phyloP scores from a whole-genome alignment of 2,113 vertebrate genomes.

The Hyperopisus bebe region DNA sequence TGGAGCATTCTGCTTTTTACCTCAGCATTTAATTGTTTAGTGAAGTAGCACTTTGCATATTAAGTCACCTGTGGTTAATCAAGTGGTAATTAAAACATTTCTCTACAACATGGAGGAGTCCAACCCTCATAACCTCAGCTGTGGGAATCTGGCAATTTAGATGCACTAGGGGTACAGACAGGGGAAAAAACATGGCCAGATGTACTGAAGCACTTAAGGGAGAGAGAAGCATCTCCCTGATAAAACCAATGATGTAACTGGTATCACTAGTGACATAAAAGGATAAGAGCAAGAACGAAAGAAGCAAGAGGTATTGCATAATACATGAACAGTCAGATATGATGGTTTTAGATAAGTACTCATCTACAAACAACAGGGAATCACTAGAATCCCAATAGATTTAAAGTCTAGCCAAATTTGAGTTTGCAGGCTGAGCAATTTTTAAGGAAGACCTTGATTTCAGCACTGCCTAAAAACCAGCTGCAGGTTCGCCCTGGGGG shows the following conservation, averaged over 20 bases:
- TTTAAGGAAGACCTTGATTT: constrained; percentile 45
- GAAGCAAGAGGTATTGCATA: background rate
- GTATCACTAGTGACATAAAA: background rate
- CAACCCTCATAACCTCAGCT: constrained; percentile 35
- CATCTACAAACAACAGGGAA: constrained; percentile 25
- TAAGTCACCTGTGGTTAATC: background rate
- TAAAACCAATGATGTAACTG: background rate
- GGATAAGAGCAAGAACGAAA: background rate
- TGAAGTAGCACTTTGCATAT: background rate
- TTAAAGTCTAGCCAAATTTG: constrained; percentile 47
- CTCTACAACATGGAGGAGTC: background rate
- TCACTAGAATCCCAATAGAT: constrained; percentile 33
- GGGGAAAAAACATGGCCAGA: background rate
- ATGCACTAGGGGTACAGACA: background rate
- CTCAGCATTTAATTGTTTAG: background rate
- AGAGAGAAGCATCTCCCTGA: background rate
- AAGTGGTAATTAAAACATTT: constrained; percentile 2
- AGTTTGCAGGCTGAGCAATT: constrained; percentile 40
- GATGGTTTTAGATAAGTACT: constrained; percentile 16
- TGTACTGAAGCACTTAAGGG: background rate
- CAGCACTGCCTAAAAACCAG: constrained; percentile 50
- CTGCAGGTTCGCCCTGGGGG: constrained; percentile 33
- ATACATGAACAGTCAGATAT: background rate
- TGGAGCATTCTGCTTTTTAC: background rate
- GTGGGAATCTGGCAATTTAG: background rate